Base-by-base conservation (phyloP, 2,797 vertebrate species). In the Sylvia borin region DNA sequence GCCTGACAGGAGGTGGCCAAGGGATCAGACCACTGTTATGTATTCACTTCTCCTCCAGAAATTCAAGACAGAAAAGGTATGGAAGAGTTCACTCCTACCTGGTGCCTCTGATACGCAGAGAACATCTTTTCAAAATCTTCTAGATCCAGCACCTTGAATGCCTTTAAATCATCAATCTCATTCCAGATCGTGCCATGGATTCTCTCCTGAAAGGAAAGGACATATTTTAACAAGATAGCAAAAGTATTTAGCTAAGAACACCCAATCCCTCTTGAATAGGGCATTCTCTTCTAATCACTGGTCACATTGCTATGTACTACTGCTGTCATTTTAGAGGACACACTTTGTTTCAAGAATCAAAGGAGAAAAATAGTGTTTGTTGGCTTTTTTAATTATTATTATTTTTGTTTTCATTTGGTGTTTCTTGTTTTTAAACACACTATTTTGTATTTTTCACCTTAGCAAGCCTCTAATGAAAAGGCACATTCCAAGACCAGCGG, bases 71-170 rank as follows among this genome's bases (percentile, higher is more conserved):
- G 25, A 50, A 18, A 73, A 67, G 13, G 9, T 40, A 26, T 58
- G 16, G 36, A 79, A 70, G 5, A n/a, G 18, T 18, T 61, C 67
- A 53, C 5, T 61, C 95, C 86, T 98, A 99, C 99, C 98, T 99
- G 99, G 88, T 99, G 99, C 97, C 99, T 98, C 97, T 99, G 99
- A 97, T 99, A 99, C 0, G 99, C 99, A 2, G 99, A 99, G 96
- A 99, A 99, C 99, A 99, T 99, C 98, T 99, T 99, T 97, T 99
- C 99, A 89, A 99, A 99, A 96, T 99, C 99, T 93, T 99, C 98
- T 84, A 99, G 98, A 96, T 99, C 99, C 45, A 99, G 97, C 53
- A 99, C 98, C 96, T 98, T 98, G 97, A 99, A 99, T 27, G 99
- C 98, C 95, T 97, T 98, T 93, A 98, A 98, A 97, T 99, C 99